Evolutionary conservation across 2,797 vertebrate species (phyloP).

Genomic region (Smutsia temminckii): DNA sequence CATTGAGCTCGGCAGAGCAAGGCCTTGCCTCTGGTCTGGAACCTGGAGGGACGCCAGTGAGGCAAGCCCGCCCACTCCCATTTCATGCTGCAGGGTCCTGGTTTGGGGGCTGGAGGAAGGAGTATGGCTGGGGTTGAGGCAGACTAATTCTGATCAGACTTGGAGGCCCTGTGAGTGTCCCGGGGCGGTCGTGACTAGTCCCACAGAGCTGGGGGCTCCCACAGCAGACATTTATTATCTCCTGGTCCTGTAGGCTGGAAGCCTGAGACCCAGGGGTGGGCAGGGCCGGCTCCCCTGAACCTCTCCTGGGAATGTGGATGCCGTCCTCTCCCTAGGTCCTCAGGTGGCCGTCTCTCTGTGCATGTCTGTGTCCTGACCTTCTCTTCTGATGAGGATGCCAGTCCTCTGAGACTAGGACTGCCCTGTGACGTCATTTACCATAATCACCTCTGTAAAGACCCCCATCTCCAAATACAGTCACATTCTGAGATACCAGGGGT

Average conservation of each 20-base stretch:
- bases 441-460: neutral
- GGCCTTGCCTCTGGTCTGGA: neutral
- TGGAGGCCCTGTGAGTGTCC: fast-evolving
- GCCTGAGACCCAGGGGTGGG: fast-evolving
- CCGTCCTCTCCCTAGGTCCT: fast-evolving
- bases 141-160: fast-evolving
- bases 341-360: fast-evolving
- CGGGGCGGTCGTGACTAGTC: fast-evolving
- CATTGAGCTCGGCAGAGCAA: fast-evolving
- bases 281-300: neutral
- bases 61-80: fast-evolving
- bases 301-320: neutral
- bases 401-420: fast-evolving
- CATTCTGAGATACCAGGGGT: neutral
- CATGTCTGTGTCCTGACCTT: neutral
- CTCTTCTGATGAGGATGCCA: neutral
- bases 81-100: fast-evolving
- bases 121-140: fast-evolving
- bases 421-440: neutral
- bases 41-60: fast-evolving
- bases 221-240: fast-evolving
- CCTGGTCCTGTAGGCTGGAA: neutral
- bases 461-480: neutral
- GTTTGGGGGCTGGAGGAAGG: neutral
- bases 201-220: fast-evolving